phyloP scores from a whole-genome alignment of 2,888 invertebrate species.

The Acrobasis consociella region DNA sequence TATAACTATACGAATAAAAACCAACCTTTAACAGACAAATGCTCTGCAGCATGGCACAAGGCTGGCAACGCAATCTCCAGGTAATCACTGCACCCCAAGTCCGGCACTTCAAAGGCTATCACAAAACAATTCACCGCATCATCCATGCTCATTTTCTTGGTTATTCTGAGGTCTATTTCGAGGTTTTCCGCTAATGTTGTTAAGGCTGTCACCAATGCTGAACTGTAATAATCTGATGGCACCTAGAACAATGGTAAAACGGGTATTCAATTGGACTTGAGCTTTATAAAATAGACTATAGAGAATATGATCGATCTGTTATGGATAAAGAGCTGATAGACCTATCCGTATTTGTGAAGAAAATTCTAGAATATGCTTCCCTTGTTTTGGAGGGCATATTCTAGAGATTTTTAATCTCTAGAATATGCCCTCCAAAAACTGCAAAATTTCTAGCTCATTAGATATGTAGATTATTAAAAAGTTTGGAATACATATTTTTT shows the following conservation, averaged over 20 bases:
- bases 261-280: background rate
- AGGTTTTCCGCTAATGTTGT: slow-evolving; percentile 87
- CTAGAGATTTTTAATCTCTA: no score
- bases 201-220: slow-evolving; percentile 89
- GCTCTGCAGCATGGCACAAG: slow-evolving; percentile 88
- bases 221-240: slow-evolving; percentile 77
- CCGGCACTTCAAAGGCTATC: slow-evolving; percentile 91
- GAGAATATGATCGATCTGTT: no score
- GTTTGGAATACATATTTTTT: no score
- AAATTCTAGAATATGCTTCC: no score
- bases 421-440: no score
- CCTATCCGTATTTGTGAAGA: no score
- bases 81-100: slow-evolving; percentile 89
- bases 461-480: no score
- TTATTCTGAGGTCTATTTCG: slow-evolving; percentile 86
- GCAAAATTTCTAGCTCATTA: no score
- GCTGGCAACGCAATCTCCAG: slow-evolving; percentile 91
- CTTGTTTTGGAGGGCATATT: no score
- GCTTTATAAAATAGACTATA: no score
- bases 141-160: slow-evolving; percentile 73
- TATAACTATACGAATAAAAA: background rate
- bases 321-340: no score
- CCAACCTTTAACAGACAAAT: slow-evolving; percentile 85
- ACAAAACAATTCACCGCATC: slow-evolving; percentile 84
- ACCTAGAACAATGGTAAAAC: slow-evolving; percentile 46